Evolutionary conservation across 35 echinoderm and acorn worm species (phyloP).

Genomic region (Amphiura filiformis): DNA sequence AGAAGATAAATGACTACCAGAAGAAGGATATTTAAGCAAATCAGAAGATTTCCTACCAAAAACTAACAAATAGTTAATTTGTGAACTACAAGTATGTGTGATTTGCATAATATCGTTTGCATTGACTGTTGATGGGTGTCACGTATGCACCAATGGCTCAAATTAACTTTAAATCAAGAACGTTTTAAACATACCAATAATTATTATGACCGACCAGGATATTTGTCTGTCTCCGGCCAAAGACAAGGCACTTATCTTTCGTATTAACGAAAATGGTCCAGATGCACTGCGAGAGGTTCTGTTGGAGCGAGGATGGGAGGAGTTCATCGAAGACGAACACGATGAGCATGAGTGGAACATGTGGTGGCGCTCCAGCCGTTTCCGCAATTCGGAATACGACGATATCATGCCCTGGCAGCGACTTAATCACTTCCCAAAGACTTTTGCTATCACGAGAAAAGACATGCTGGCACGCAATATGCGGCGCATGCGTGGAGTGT

Average conservation of each 20-base stretch:
- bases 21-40: no score
- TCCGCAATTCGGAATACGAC: constrained; percentile 66
- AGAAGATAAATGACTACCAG: no score
- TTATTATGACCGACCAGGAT: background rate
- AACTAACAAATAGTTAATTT: no score
- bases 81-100: no score
- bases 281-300: constrained; percentile 53
- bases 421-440: constrained; percentile 84
- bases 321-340: constrained; percentile 74
- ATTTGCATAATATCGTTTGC: no score
- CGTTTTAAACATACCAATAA: no score
- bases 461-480: constrained; percentile 85
- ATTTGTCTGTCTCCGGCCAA: background rate
- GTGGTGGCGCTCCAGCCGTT: constrained; percentile 74
- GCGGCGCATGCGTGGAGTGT: constrained; percentile 81
- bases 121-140: no score
- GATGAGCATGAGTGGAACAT: constrained; percentile 83
- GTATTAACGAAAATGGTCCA: constrained; percentile 66
- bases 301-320: constrained; percentile 75
- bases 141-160: no score
- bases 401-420: constrained; percentile 84
- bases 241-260: constrained; percentile 44
- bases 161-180: no score
- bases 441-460: constrained; percentile 83
- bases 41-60: no score